Evolutionary conservation across 2,113 vertebrate species (phyloP).

Genomic region (Ursus arctos): DNA sequence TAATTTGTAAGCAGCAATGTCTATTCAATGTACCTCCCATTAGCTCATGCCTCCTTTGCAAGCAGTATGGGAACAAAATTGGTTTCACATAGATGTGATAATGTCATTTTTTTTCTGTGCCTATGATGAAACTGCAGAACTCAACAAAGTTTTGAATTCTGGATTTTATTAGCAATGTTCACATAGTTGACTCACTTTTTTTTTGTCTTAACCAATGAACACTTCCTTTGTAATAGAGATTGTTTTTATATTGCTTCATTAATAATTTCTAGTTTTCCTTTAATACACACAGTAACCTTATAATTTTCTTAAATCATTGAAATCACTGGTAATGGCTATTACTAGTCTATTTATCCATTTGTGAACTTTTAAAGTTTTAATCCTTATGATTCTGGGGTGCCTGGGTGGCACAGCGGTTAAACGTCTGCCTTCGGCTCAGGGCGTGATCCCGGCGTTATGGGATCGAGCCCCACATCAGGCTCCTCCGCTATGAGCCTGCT

Average conservation of each 20-base stretch:
- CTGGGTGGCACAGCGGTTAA: too few species aligned
- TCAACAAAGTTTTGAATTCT: slow-evolving; percentile 69
- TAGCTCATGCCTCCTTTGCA: slow-evolving; percentile 31
- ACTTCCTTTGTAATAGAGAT: background rate
- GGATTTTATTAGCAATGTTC: slow-evolving; percentile 61
- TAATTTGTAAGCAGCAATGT: background rate
- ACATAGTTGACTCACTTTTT: background rate
- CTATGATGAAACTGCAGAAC: slow-evolving; percentile 71
- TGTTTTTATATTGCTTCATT: background rate
- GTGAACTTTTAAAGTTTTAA: background rate
- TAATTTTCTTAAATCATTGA: background rate
- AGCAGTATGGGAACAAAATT: slow-evolving; percentile 60
- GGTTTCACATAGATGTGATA: slow-evolving; percentile 43
- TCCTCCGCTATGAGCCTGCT: too few species aligned
- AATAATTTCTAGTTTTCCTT: slow-evolving; percentile 46
- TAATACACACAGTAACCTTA: background rate
- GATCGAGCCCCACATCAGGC: too few species aligned
- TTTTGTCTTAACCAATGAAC: slow-evolving; percentile 6
- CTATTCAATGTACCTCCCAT: slow-evolving; percentile 56
- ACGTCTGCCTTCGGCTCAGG: too few species aligned
- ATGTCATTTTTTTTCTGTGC: slow-evolving; percentile 16
- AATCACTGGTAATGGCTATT: background rate
- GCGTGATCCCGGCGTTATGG: too few species aligned
- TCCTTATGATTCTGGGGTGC: background rate
- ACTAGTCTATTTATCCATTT: background rate